These are phyloP conservation scores for Octomys mimax DNA, from an alignment of 2,797 vertebrate genomes.

Conservation along the genomic window DNA sequence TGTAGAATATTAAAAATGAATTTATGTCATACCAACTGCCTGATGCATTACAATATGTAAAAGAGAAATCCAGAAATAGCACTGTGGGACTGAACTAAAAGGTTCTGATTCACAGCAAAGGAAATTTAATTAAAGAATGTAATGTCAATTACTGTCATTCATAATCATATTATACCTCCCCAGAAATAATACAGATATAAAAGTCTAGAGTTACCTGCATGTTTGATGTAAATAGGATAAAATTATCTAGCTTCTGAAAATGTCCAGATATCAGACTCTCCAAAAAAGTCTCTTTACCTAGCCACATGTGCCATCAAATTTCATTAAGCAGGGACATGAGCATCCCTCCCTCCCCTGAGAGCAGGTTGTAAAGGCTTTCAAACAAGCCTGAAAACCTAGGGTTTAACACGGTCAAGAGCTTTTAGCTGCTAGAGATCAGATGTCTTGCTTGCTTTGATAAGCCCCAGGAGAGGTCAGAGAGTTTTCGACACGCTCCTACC, in stretches of 20 bases:
- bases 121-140: conserved; percentile 92
- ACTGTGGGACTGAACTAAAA: conserved; percentile 90
- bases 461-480: not conserved
- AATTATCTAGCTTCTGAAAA: conserved; percentile 91
- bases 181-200: conserved; percentile 91
- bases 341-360: not conserved
- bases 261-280: conserved; percentile 87
- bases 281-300: conserved; percentile 82
- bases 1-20: conserved; percentile 88
- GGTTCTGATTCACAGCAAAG: conserved; percentile 91
- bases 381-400: conserved; percentile 20
- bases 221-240: conserved; percentile 91
- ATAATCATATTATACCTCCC: conserved; percentile 89
- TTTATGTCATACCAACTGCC: conserved; percentile 87
- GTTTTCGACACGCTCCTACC: not conserved
- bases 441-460: not conserved
- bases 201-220: conserved; percentile 91
- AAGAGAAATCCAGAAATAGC: conserved; percentile 90
- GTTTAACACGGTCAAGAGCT: not conserved
- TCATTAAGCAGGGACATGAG: conserved; percentile 72
- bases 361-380: not conserved
- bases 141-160: conserved; percentile 93
- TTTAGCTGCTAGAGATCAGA: conserved; percentile 27
- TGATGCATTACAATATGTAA: conserved; percentile 88
- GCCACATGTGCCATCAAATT: conserved; percentile 77